Evolutionary conservation across 2,113 vertebrate species (phyloP).

Genomic region (Python bivittatus): DNA sequence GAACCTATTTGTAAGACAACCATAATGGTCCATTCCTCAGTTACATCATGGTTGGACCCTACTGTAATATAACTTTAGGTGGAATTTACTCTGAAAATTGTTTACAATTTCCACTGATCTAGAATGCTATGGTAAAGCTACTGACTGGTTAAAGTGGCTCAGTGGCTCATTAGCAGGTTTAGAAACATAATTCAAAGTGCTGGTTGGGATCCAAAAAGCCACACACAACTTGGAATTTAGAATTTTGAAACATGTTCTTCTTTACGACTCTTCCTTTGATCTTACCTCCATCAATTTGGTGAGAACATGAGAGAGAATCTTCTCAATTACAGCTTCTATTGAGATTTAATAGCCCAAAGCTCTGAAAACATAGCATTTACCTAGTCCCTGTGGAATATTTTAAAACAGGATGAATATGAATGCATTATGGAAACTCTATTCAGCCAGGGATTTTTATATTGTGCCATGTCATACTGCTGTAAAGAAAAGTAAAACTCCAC

Average conservation of each 20-base stretch:
- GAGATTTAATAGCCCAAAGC: not conserved
- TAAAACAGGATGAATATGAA: not conserved
- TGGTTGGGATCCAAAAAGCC: no score
- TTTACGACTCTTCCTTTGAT: not conserved
- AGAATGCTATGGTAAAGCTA: no score
- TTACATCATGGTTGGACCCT: not conserved
- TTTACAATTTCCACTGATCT: no score
- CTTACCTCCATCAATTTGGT: not conserved
- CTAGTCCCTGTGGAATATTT: not conserved
- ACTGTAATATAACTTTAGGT: not conserved
- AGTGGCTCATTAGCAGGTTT: no score
- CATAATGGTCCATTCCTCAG: not conserved
- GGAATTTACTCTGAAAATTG: not conserved
- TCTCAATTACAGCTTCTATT: not conserved
- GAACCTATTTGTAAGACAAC: not conserved
- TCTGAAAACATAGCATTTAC: not conserved
- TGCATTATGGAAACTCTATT: not conserved
- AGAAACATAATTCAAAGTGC: no score
- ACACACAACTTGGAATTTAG: no score
- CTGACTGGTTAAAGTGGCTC: no score
- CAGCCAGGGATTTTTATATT: not conserved
- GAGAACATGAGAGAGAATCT: not conserved
- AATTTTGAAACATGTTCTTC: not conserved
- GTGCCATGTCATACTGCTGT: not conserved
- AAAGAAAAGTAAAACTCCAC: no score